These are phyloP conservation scores for human DNA, from an alignment of 2,113 vertebrate species.

Conservation along the genomic window GRCh38 chr3:150393001-150393500, in stretches of 20 bases:
- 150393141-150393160: background rate
- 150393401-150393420: constrained; percentile 20
- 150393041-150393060: constrained; percentile 1
- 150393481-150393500: background rate
- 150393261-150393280: background rate
- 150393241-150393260: background rate
- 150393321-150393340: background rate
- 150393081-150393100: background rate
- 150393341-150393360: constrained; percentile 34
- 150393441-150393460: background rate
- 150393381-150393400: constrained; percentile 38
- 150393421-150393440: constrained; percentile 24
- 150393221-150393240: background rate
- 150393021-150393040: constrained; percentile 44
- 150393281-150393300: background rate
- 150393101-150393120: background rate
- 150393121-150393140: background rate
- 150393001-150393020: constrained; percentile 30
- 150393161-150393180: background rate
- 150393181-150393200: constrained; percentile 26
- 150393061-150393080: background rate
- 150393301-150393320: background rate
- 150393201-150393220: background rate
- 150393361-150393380: background rate
- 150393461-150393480: background rate